Evolutionary conservation across 1,140 invertebrate genomes (phyloP).

Genomic region (Paramacrobiotus metropolitanus): DNA sequence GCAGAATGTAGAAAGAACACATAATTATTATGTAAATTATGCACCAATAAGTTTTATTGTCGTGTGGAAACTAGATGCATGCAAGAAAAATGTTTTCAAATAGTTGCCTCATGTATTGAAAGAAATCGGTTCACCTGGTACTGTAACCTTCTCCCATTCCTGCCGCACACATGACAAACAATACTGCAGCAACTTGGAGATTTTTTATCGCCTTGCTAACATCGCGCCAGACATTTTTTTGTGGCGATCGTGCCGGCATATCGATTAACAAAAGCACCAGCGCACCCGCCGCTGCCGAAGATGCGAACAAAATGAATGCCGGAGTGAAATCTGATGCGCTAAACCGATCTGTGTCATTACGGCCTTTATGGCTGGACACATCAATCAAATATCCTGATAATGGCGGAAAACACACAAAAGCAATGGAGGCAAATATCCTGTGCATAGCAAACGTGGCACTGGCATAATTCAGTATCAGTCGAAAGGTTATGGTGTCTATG

Average conservation of each 20-base stretch:
- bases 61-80: no score
- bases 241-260: not conserved
- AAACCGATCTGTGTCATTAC: no score
- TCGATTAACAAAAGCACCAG: not conserved
- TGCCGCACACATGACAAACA: not conserved
- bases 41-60: no score
- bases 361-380: no score
- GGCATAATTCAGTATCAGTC: not conserved
- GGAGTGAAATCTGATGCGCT: not conserved
- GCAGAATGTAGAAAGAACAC: no score
- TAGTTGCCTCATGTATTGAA: no score
- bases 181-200: not conserved
- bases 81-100: no score
- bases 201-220: not conserved
- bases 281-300: not conserved
- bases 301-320: not conserved
- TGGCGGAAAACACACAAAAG: not conserved
- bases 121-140: no score
- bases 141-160: no score
- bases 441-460: not conserved
- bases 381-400: no score
- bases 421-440: not conserved
- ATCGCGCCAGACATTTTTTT: not conserved
- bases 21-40: no score
- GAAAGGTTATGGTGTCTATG: not conserved